Conservation (phyloP, 1,140 invertebrate genomes). For the Palaemon carinicauda region DNA sequence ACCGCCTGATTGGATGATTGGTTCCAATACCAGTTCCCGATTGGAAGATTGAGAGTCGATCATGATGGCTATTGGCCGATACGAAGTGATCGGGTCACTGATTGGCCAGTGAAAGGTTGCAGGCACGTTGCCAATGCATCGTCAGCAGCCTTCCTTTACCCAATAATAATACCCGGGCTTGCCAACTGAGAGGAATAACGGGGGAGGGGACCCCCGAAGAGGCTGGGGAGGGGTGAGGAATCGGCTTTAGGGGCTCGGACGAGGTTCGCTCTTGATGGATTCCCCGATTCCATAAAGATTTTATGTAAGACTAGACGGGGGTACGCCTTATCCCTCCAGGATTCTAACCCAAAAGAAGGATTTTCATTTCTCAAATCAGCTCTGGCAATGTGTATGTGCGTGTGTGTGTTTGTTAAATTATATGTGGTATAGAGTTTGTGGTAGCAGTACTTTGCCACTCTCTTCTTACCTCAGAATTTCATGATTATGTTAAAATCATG, state of each 20-base stretch:
- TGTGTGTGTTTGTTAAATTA: too few relatives aligned
- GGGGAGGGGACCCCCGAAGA: too few relatives aligned
- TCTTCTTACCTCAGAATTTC: too few relatives aligned
- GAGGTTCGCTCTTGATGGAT: constrained; percentile 49
- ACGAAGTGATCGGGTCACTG: constrained; percentile 24
- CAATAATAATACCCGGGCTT: constrained; percentile 38
- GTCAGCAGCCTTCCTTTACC: constrained; percentile 34
- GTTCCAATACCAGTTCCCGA: constrained; percentile 52
- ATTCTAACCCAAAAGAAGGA: constrained; percentile 52
- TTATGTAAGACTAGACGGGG: constrained; percentile 51
- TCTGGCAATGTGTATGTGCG: background rate
- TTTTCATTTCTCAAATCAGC: constrained; percentile 53
- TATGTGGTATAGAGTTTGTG: too few relatives aligned
- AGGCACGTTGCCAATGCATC: constrained; percentile 36
- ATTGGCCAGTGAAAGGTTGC: constrained; percentile 19
- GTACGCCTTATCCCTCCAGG: constrained; percentile 44
- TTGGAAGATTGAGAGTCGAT: constrained; percentile 53
- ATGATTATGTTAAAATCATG: background rate
- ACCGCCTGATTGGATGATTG: constrained; percentile 49
- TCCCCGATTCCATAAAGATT: constrained; percentile 56
- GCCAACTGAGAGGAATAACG: constrained; percentile 13
- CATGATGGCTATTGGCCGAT: constrained; percentile 49
- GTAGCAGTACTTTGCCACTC: too few relatives aligned
- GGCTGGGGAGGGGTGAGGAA: too few relatives aligned
- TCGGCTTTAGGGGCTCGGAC: constrained; percentile 30